phyloP scores from a whole-genome alignment of 2,113 vertebrate species.

The Hemibagrus wyckioides region DNA sequence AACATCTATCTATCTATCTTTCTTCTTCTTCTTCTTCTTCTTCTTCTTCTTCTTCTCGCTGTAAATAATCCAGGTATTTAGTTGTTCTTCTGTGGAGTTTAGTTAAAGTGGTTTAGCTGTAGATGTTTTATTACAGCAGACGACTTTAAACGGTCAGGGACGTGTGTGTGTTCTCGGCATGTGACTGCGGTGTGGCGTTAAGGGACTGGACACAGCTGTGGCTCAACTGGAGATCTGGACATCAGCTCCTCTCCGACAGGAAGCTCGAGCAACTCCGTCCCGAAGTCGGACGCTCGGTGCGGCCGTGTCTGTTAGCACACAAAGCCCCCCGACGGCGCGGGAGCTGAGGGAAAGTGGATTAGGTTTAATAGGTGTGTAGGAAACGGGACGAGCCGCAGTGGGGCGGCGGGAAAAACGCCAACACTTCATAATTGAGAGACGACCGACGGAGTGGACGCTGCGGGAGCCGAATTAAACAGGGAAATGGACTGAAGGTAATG shows the following conservation, averaged over 20 bases:
- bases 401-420: slow-evolving; percentile 55
- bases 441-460: slow-evolving; percentile 56
- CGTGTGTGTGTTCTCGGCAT: background rate
- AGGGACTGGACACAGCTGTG: slow-evolving; percentile 10
- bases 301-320: slow-evolving; percentile 30
- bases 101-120: background rate
- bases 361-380: slow-evolving; percentile 45
- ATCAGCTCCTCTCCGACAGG: slow-evolving; percentile 2
- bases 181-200: background rate
- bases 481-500: slow-evolving; percentile 38
- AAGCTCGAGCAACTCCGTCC: slow-evolving; percentile 1
- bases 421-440: slow-evolving; percentile 60
- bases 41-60: background rate
- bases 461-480: slow-evolving; percentile 49
- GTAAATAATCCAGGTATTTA: background rate
- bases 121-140: background rate
- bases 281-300: background rate
- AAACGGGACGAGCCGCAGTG: slow-evolving; percentile 20
- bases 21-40: background rate
- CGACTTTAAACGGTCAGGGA: background rate
- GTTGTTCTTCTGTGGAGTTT: background rate
- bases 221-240: slow-evolving; percentile 1
- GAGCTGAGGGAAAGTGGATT: slow-evolving; percentile 59
- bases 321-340: slow-evolving; percentile 64
- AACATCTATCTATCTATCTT: background rate